Base-by-base conservation (phyloP, 92 coral and sea anemone genomes). In the Phenganax marumi region DNA sequence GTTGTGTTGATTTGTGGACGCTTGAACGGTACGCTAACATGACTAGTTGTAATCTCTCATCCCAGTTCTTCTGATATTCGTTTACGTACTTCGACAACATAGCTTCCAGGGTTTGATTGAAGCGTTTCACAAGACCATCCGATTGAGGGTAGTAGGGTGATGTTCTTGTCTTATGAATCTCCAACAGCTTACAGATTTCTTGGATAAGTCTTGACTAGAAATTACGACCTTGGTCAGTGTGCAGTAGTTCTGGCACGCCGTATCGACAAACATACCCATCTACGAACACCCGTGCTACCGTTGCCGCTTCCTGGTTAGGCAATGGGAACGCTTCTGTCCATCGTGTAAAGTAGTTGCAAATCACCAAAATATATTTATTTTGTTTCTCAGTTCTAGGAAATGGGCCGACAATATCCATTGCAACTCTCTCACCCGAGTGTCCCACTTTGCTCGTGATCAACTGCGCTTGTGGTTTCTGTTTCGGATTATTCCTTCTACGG, bases 291-390 rank as follows among this genome's bases (percentile, higher is more conserved):
- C 65, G 47, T 24, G 80, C 75, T 71, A 82, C 86, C 50, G 14
- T 68, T 12, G 10, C 3, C 10, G 80, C 80, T 52, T 75, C 80
- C 26, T 75, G 80, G 10, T 75, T 75, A 7, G 80, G 80, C 10
- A 75, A 22, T 0, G 79, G 54, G 51, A 75, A 75, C 9, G 80
- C 80, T 39, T 75, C 80, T 13, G 47, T 22, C 39, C 80, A 68
- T 10, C 60, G 74, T 23, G 50, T 68, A 68, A 68, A 68, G 14
- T 47, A 24, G 74, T 68, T 50, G 12, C 74, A 25, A 23, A 85
- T 62, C 1, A 85, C 85, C 21, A 85, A 60, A 39, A 86, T 80
- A 76, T 87, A 82, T 70, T 87, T 87, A 75, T 83, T 87, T 10
- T 56, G 79, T 0, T n/a, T 52, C 16, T 47, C 47, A 1, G 73